These are phyloP conservation scores for Microcebus tavaratra DNA, from an alignment of 2,113 vertebrate species.

Conservation along the genomic window DNA sequence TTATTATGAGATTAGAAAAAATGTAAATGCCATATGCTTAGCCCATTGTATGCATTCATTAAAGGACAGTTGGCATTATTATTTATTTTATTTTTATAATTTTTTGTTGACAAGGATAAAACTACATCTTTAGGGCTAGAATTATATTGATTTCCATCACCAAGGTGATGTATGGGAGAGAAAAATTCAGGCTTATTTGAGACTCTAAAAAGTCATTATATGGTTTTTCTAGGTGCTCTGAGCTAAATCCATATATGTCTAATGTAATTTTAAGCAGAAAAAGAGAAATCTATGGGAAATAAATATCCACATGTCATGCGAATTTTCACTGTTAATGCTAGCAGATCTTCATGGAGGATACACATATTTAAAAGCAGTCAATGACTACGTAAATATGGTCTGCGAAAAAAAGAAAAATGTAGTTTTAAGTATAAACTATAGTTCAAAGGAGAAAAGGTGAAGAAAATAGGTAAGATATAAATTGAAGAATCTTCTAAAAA, in stretches of 20 bases:
- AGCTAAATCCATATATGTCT: neutral
- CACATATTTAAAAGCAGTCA: neutral
- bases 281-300: neutral
- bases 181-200: constrained; percentile 1
- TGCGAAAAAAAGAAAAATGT: neutral
- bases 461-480: neutral
- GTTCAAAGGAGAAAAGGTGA: neutral
- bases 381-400: neutral
- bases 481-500: neutral
- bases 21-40: neutral
- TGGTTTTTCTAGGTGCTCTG: neutral
- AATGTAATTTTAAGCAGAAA: neutral
- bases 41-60: neutral
- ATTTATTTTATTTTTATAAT: neutral
- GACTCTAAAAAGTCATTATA: neutral
- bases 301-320: neutral
- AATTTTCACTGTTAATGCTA: neutral
- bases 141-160: neutral
- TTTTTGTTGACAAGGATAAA: neutral
- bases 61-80: neutral
- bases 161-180: neutral
- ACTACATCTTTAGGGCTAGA: neutral
- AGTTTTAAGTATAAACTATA: neutral
- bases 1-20: neutral
- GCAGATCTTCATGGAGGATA: neutral